Evolutionary conservation across 2,797 vertebrate genomes (phyloP), one percentile per base, ranked within the genome.

Genomic region (Tachyglossus aculeatus): DNA sequence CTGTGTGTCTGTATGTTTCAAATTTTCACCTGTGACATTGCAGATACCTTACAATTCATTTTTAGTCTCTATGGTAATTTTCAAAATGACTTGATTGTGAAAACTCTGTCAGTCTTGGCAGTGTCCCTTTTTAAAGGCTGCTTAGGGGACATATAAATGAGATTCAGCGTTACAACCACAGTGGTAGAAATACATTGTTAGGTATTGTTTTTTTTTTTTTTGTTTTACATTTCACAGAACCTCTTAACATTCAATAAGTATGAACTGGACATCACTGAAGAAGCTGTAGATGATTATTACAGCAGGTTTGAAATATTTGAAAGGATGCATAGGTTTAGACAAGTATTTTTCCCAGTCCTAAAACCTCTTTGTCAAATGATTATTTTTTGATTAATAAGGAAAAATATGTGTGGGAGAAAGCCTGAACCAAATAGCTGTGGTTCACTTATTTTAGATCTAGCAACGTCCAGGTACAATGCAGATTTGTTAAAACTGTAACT

Each of bases 281-380:
- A 81, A 63, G 67, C 61, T 74, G 29, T 33, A 80, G 45, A 62
- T 32, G 36, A 66, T 73, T 80, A 81, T 80, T 78, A 73, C 79
- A 13, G 71, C 6, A 56, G 58, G 55, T 77, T 83, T 71, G 50
- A 45, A 76, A 60, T 36, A 73, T 51, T 36, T 52, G 32, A 73
- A 61, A 76, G 25, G 34, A 60, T 77, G 65, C 37, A 24, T 39
- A 54, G 50, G 34, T 43, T 73, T 82, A 38, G 37, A 13, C 43
- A 40, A 54, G 44, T 27, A n/a, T 21, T 86, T 39, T 57, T 43
- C 41, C 34, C 12, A 56, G 32, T 53, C 56, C 73, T 10, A 69
- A 55, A 18, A 21, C 38, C 67, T 43, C n/a, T 54, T 70, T 62
- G 31, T 68, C 32, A 74, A 50, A 64, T 68, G 24, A 60, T 37